These are phyloP conservation scores for Orientallactaga sibirica DNA, from an alignment of 2,797 vertebrate genomes.

Conservation along the genomic window DNA sequence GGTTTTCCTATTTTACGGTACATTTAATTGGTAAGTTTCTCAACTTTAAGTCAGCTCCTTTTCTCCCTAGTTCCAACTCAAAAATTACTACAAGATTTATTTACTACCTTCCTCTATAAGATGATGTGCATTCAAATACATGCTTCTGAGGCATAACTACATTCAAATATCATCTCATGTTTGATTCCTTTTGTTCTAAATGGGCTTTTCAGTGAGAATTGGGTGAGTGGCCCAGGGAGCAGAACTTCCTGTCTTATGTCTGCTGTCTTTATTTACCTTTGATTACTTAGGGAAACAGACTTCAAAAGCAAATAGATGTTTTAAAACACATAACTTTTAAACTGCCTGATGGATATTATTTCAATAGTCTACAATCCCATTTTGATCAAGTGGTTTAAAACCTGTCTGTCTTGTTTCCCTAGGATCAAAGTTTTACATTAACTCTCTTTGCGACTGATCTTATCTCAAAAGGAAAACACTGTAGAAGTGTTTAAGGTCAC, in stretches of 20 bases:
- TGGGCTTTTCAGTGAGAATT: background rate
- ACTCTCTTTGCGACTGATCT: too few species aligned
- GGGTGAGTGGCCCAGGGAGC: background rate
- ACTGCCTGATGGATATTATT: too few species aligned
- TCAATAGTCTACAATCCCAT: too few species aligned
- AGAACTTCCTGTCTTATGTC: background rate
- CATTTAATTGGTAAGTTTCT: background rate
- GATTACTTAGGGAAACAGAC: background rate
- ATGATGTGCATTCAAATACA: too few species aligned
- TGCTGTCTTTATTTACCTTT: background rate
- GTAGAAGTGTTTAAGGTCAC: too few species aligned
- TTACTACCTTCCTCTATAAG: background rate
- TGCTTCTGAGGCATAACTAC: background rate
- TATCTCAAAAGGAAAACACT: too few species aligned
- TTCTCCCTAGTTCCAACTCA: background rate
- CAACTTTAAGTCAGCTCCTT: background rate
- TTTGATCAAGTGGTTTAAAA: too few species aligned
- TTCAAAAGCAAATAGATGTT: background rate
- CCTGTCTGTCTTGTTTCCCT: too few species aligned
- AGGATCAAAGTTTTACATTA: too few species aligned
- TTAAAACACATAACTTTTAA: background rate
- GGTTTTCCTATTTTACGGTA: background rate
- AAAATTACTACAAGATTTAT: background rate
- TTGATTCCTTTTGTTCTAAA: too few species aligned
- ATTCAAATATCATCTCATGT: background rate